Base-by-base conservation (phyloP, 2,797 vertebrate species). In the Austrolebias charrua region DNA sequence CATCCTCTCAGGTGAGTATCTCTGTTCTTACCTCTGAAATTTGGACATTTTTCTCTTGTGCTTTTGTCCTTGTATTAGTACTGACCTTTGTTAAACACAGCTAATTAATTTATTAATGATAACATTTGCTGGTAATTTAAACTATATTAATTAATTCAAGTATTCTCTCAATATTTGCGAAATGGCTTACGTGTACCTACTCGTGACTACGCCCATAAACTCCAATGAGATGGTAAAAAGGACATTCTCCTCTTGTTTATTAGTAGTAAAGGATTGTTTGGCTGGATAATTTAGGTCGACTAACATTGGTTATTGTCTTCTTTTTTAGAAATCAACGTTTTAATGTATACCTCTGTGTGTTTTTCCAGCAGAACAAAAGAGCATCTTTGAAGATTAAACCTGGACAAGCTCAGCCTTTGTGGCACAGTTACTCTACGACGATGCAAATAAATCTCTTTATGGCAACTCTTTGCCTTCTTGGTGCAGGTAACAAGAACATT, bases 371-470 rank as follows among this genome's bases (percentile, higher is more conserved):
- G 53, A 12, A 40, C 12, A 42, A n/a, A 55, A 24, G 35, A 42
- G 5, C 7, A 12, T 35, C 31, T 59, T 14, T 14, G 11, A 24
- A 47, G 20, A 35, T 38, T 60, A 20, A 60, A 24, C 35, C 40
- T 18, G 2, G 18, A 55, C 18, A 7, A 19, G n/a, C 18, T 9
- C 43, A 13, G 28, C 20, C 16, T 57, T 19, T 35, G 56, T 16
- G 29, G 19, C 31, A 33, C 43, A 13, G 31, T 3, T 29, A 14
- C 46, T 20, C 20, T 12, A 4, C 6, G 4, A 51, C 2, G 18
- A 61, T 61, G 59, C 24, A 40, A 24, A n/a, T 13, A 13, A 51
- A 61, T 13, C 20, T 28, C 11, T 33, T n/a, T 42, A 11, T 43
- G 6, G 35, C 10, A 0, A 19, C 35, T 5, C 6, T 61, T 20